Evolutionary conservation across 2,888 invertebrate genomes (phyloP).

Genomic region (Ferrisia virgata): DNA sequence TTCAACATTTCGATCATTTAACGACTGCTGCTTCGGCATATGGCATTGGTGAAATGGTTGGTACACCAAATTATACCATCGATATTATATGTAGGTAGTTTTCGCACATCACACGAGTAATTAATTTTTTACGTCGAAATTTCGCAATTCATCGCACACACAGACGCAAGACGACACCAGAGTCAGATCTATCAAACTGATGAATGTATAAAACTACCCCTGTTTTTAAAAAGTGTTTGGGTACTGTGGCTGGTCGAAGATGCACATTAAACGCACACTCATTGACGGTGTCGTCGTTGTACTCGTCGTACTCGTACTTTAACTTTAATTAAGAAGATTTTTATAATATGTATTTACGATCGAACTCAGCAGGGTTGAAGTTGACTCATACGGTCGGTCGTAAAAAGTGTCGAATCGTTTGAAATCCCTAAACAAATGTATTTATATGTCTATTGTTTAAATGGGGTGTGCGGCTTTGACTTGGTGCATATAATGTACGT

Average conservation of each 20-base stretch:
- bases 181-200: not conserved
- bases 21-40: not conserved
- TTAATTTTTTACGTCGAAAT: not conserved
- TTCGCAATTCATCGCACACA: not conserved
- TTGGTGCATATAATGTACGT: no score
- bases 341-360: conserved; percentile 31
- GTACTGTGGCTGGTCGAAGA: not conserved
- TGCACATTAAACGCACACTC: not conserved
- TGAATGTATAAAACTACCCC: not conserved
- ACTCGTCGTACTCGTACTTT: no score
- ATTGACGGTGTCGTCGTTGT: conserved; percentile 28
- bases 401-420: conserved; percentile 40
- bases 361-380: conserved; percentile 14
- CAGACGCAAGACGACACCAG: no score
- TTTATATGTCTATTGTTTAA: conserved; percentile 40
- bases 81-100: not conserved
- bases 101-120: not conserved
- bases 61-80: not conserved
- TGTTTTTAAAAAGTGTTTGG: not conserved
- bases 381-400: conserved; percentile 43
- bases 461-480: conserved; percentile 32
- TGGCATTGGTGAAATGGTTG: not conserved
- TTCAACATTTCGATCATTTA: not conserved
- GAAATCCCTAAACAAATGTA: conserved; percentile 42
- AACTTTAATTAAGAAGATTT: conserved; percentile 43